Percentiles rank a stretch among this genome's conserved stretches.
phyloP scores from a whole-genome alignment of 2,888 invertebrate genomes.

The Rhyacophila evoluta region DNA sequence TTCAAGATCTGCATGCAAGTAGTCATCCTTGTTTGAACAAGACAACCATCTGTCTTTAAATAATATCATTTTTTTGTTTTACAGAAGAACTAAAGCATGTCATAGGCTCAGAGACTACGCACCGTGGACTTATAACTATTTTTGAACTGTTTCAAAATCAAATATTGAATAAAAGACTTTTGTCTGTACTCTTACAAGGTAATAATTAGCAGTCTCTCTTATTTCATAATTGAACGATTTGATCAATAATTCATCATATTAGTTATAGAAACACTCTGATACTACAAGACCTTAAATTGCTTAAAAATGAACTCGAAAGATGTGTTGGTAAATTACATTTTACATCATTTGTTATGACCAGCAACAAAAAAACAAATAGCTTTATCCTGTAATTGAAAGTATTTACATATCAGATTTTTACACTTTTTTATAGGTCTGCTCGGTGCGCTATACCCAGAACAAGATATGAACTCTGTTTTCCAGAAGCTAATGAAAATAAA shows the following conservation, averaged over 20 bases:
- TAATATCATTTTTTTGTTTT: too few species aligned
- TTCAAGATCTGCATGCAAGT: too few species aligned
- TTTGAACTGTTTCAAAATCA: conserved; percentile 91
- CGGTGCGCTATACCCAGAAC: conserved; percentile 42
- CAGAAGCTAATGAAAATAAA: conserved; percentile 39
- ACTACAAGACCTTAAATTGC: too few species aligned
- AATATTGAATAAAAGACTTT: conserved; percentile 84
- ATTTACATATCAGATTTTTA: too few species aligned
- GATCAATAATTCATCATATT: background rate
- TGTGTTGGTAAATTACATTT: too few species aligned
- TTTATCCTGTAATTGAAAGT: too few species aligned
- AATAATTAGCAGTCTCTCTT: background rate
- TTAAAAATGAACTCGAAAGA: too few species aligned
- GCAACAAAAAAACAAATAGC: too few species aligned
- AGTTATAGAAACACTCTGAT: background rate
- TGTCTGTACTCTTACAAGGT: conserved; percentile 88
- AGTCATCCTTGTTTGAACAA: too few species aligned
- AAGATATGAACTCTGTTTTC: conserved; percentile 35
- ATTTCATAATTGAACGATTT: background rate
- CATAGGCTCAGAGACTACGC: conserved; percentile 89
- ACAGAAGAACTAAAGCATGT: conserved; percentile 90
- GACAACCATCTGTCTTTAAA: too few species aligned
- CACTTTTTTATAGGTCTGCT: conserved; percentile 39
- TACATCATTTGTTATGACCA: too few species aligned
- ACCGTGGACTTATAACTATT: conserved; percentile 83